A percentile compares a stretch with the other conserved stretches of the same genome.
phyloP scores from a whole-genome alignment of 1,140 invertebrate species.

The Helicoverpa armigera region DNA sequence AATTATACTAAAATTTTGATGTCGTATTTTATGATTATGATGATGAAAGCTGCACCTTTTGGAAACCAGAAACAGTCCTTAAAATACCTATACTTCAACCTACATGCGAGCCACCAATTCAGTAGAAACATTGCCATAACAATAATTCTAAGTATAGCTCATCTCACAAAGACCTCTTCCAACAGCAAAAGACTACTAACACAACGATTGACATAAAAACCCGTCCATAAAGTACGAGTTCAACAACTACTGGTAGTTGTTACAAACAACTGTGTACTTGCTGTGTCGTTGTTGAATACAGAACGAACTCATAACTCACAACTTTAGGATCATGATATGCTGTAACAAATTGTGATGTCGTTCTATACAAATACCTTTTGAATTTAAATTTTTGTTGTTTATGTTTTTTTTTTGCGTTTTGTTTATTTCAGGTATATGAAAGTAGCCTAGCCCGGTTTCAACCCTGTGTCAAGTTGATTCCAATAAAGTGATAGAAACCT shows the following conservation, averaged over 20 bases:
- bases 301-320: slow-evolving; percentile 24
- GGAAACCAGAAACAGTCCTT: too few species aligned
- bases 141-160: too few species aligned
- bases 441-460: not conserved
- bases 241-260: not conserved
- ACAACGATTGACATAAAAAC: not conserved
- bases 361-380: slow-evolving; percentile 33
- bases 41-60: too few species aligned
- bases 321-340: slow-evolving; percentile 28
- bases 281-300: slow-evolving; percentile 19
- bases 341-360: slow-evolving; percentile 34
- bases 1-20: too few species aligned
- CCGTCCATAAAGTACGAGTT: slow-evolving; percentile 5
- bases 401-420: not conserved
- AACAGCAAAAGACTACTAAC: not conserved
- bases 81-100: too few species aligned
- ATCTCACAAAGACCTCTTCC: not conserved
- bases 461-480: too few species aligned
- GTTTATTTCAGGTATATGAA: not conserved
- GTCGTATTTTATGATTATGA: too few species aligned
- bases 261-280: slow-evolving; percentile 2
- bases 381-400: slow-evolving; percentile 7
- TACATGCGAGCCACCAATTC: too few species aligned
- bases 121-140: too few species aligned
- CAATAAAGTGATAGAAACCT: too few species aligned